Conservation (phyloP, 2,113 vertebrate species). For the Melanotaenia duboulayi region DNA sequence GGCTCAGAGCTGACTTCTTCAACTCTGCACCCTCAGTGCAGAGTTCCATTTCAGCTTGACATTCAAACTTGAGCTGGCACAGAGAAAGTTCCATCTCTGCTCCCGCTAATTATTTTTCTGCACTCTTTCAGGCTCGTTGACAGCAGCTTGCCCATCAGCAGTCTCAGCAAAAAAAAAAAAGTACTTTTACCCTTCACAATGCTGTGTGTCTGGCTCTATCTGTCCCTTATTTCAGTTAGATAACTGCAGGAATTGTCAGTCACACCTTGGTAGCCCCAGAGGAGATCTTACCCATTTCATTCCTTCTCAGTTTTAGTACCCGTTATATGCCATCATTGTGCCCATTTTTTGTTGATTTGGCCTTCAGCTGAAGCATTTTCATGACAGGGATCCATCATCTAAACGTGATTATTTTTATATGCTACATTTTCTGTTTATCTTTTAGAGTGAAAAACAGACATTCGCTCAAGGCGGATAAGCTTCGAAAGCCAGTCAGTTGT, state of each 20-base stretch:
- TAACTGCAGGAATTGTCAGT: slow-evolving; percentile 22
- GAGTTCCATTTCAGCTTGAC: slow-evolving; percentile 25
- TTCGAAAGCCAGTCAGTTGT: slow-evolving; percentile 27
- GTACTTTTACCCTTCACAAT: slow-evolving; percentile 11
- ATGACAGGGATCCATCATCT: slow-evolving; percentile 3
- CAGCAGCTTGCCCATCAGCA: neutral
- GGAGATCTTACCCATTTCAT: slow-evolving; percentile 15
- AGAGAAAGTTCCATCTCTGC: neutral
- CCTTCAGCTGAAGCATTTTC: slow-evolving; percentile 6
- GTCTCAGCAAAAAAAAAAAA: slow-evolving; percentile 22
- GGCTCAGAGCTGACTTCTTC: slow-evolving; percentile 2
- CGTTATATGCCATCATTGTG: neutral
- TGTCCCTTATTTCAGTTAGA: slow-evolving; percentile 25
- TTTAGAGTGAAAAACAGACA: slow-evolving; percentile 34
- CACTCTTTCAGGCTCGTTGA: neutral
- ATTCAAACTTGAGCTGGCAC: slow-evolving; percentile 21
- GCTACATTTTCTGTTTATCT: slow-evolving; percentile 42
- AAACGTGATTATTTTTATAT: slow-evolving; percentile 28
- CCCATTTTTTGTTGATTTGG: neutral
- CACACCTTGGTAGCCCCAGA: slow-evolving; percentile 30
- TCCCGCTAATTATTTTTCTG: slow-evolving; percentile 26
- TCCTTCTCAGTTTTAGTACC: neutral
- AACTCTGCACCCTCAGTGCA: neutral
- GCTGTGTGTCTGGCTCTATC: slow-evolving; percentile 3
- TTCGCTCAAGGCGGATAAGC: slow-evolving; percentile 14